Evolutionary conservation across 2,797 vertebrate species (phyloP).

Genomic region (Eptatretus atami): DNA sequence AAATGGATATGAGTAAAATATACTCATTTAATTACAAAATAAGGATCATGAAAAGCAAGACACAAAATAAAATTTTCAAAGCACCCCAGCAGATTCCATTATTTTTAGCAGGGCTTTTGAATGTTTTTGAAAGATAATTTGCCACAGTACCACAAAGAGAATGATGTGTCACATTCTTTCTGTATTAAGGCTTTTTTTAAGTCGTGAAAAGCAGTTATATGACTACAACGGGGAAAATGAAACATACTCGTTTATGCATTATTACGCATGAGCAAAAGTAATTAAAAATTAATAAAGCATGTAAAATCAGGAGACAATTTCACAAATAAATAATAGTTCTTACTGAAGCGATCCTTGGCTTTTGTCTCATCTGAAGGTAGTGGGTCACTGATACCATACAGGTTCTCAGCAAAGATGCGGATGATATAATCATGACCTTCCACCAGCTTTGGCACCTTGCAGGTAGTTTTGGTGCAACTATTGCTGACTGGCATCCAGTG

Average conservation of each 20-base stretch:
- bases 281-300: not conserved
- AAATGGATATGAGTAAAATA: too few relatives aligned
- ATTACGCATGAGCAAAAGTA: not conserved
- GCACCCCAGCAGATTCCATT: too few relatives aligned
- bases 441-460: constrained; percentile 63
- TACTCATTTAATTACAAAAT: too few relatives aligned
- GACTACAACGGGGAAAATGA: constrained; percentile 9
- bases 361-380: constrained; percentile 72
- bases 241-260: not conserved
- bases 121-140: too few relatives aligned
- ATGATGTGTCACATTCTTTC: too few relatives aligned
- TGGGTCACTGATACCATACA: constrained; percentile 83
- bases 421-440: constrained; percentile 75
- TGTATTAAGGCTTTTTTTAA: too few relatives aligned
- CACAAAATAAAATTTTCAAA: too few relatives aligned
- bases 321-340: constrained; percentile 11
- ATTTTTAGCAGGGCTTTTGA: too few relatives aligned
- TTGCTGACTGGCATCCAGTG: constrained; percentile 72
- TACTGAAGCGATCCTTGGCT: constrained; percentile 88
- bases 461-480: constrained; percentile 43
- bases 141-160: too few relatives aligned
- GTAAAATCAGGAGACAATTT: not conserved
- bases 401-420: constrained; percentile 70
- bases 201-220: constrained; percentile 6
- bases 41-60: too few relatives aligned